Evolutionary conservation across 2,888 invertebrate species (phyloP).

Genomic region (Chironomus tentans): DNA sequence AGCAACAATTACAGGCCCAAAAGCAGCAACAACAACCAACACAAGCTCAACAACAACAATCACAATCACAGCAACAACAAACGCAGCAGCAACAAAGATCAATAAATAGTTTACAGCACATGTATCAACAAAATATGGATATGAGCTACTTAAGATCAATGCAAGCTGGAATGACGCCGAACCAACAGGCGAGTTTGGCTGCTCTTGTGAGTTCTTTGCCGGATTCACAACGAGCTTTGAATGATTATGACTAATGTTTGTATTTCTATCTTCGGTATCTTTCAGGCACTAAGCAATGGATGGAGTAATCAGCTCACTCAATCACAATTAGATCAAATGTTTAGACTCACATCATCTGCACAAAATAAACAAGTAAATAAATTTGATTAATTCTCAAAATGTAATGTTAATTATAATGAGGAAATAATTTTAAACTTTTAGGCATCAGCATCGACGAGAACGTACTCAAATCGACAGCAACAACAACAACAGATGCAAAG

Average conservation of each 20-base stretch:
- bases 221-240: slow-evolving; percentile 28
- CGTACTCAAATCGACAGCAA: slow-evolving; percentile 27
- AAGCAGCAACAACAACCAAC: slow-evolving; percentile 37
- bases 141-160: slow-evolving; percentile 22
- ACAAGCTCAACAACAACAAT: slow-evolving; percentile 30
- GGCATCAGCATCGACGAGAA: not conserved
- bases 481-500: slow-evolving; percentile 27
- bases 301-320: slow-evolving; percentile 43
- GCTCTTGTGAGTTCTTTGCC: slow-evolving; percentile 27
- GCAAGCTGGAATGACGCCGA: slow-evolving; percentile 20
- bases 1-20: slow-evolving; percentile 35
- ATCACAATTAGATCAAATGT: slow-evolving; percentile 47
- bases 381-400: slow-evolving; percentile 27
- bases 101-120: slow-evolving; percentile 6
- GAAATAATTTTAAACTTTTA: not conserved
- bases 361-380: slow-evolving; percentile 11
- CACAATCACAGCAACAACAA: slow-evolving; percentile 36
- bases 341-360: slow-evolving; percentile 39
- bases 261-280: slow-evolving; percentile 15
- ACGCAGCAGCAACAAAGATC: slow-evolving; percentile 35
- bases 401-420: too few species aligned
- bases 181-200: slow-evolving; percentile 27
- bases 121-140: slow-evolving; percentile 20
- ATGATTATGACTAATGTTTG: slow-evolving; percentile 35
- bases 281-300: slow-evolving; percentile 41